These are phyloP conservation scores for Phalanger gymnotis DNA, from an alignment of 2,797 vertebrate species.

Conservation along the genomic window DNA sequence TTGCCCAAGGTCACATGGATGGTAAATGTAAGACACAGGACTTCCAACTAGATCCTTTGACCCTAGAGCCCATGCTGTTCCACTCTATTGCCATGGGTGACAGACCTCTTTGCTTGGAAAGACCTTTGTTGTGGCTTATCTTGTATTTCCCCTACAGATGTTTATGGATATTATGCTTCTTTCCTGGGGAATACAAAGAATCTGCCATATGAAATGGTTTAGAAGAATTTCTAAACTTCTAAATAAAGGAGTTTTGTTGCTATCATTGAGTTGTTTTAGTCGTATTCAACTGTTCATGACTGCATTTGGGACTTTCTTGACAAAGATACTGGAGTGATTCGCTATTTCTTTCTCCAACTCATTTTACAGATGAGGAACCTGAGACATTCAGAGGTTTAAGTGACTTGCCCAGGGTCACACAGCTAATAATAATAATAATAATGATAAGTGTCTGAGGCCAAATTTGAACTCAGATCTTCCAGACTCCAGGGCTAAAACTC, in stretches of 20 bases:
- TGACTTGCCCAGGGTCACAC: neutral
- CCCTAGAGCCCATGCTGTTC: neutral
- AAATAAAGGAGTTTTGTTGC: conserved; percentile 22
- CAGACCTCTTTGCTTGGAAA: conserved; percentile 9
- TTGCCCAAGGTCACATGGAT: neutral
- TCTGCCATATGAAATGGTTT: conserved; percentile 25
- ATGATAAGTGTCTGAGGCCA: neutral
- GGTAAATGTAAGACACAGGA: neutral
- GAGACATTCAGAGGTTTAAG: neutral
- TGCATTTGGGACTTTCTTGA: neutral
- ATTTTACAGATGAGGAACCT: neutral
- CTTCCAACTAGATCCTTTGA: neutral
- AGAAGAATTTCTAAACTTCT: conserved; percentile 48
- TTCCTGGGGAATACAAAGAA: neutral
- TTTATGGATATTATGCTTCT: conserved; percentile 39
- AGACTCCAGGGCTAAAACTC: neutral
- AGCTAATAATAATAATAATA: too few relatives aligned
- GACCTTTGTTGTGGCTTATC: neutral
- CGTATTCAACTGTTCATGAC: neutral
- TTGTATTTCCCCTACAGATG: neutral
- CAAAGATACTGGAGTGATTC: neutral
- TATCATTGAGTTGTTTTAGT: neutral
- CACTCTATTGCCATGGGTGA: conserved; percentile 10
- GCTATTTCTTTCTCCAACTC: too few relatives aligned
- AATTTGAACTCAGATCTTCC: neutral